Evolutionary conservation across 1,140 invertebrate species (phyloP).

Genomic region (Coptotermes formosanus): DNA sequence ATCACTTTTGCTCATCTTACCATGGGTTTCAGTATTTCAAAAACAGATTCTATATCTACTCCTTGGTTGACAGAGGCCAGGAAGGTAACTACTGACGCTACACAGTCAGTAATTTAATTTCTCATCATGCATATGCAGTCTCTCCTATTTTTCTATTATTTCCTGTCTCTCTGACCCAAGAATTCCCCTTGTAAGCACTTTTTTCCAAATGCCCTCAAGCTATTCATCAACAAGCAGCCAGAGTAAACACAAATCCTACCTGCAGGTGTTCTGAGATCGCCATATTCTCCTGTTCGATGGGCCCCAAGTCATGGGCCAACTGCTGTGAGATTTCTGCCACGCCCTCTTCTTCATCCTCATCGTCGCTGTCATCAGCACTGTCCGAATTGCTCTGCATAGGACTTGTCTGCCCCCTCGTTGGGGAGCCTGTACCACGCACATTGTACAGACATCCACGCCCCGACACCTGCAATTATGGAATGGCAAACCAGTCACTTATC

Average conservation of each 20-base stretch:
- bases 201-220: too few relatives aligned
- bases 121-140: too few relatives aligned
- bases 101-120: too few relatives aligned
- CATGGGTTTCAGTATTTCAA: too few relatives aligned
- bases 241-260: slow-evolving; percentile 29
- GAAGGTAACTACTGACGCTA: too few relatives aligned
- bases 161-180: too few relatives aligned
- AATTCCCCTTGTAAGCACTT: too few relatives aligned
- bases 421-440: slow-evolving; percentile 25
- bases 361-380: slow-evolving; percentile 14
- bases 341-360: slow-evolving; percentile 27
- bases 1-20: too few relatives aligned
- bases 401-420: not conserved
- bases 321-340: slow-evolving; percentile 37
- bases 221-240: not conserved
- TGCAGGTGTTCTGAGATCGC: slow-evolving; percentile 40
- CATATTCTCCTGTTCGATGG: slow-evolving; percentile 33
- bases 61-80: too few relatives aligned
- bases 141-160: too few relatives aligned
- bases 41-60: too few relatives aligned
- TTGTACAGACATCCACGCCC: slow-evolving; percentile 14
- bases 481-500: not conserved
- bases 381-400: not conserved
- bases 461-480: not conserved
- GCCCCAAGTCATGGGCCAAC: slow-evolving; percentile 38